Evolutionary conservation across 2,113 vertebrate genomes (phyloP).

Genomic region (Gobiocypris rarus): DNA sequence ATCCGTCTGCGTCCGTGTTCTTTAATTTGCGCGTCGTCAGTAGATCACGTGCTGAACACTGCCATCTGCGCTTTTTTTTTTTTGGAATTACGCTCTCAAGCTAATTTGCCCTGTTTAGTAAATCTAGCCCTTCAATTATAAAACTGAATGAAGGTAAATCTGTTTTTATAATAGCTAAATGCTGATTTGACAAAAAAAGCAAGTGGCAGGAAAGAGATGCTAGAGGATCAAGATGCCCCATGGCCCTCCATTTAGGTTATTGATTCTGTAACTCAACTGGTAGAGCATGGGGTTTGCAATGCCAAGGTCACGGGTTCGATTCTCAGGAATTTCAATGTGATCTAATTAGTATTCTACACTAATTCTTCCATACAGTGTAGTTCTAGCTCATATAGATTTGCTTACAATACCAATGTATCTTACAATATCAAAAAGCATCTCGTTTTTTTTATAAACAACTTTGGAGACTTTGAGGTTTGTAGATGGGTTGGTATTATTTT

Average conservation of each 20-base stretch:
- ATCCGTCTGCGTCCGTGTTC: too few relatives aligned
- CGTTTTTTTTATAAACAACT: background rate
- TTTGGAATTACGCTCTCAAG: too few relatives aligned
- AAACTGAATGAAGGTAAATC: too few relatives aligned
- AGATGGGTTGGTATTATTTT: background rate
- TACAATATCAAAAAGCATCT: background rate
- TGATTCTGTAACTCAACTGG: conserved; percentile 8
- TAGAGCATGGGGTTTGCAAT: background rate
- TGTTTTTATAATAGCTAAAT: background rate
- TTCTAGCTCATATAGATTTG: background rate
- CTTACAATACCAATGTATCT: background rate
- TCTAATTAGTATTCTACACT: conserved; percentile 9
- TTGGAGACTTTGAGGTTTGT: background rate
- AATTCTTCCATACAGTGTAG: background rate
- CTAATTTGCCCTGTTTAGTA: too few relatives aligned
- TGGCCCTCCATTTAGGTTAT: background rate
- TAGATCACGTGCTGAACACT: too few relatives aligned
- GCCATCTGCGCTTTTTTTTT: too few relatives aligned
- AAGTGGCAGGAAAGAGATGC: background rate
- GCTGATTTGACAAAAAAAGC: background rate
- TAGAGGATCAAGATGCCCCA: background rate
- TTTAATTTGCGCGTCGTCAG: too few relatives aligned
- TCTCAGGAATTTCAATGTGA: background rate
- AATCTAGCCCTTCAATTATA: too few relatives aligned
- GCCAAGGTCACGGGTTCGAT: background rate